Base-by-base conservation (phyloP, 2,113 vertebrate species). In the Halcyon malimbica region DNA sequence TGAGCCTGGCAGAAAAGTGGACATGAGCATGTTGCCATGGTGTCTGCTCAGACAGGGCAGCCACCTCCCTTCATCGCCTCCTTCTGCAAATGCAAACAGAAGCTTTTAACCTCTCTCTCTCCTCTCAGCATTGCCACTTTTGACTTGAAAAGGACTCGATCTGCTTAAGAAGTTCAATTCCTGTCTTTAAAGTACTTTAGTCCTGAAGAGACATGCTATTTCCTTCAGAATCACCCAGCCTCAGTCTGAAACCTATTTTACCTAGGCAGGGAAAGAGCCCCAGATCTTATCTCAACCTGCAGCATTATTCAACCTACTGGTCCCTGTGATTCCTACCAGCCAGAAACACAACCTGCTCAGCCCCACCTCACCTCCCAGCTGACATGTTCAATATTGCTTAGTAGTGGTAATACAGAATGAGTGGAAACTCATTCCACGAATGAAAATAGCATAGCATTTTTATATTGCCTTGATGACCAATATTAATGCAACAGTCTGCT, bases 401-500 rank as follows among this genome's bases (percentile, higher is more conserved):
- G 81, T 87, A 92, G 89, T 70, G 1, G 87, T 42, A 51, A 71
- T 25, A 56, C 1, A 3, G 83, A 87, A 59, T 89, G 92, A 95
- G 77, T 87, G 77, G 81, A 14, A 85, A 89, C 39, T 91, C 82
- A 79, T 81, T 87, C 91, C 74, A 63, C 77, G 87, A 96, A 94
- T 96, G 94, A 94, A 95, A 91, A 54, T 33, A 90, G 84, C 44
- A 25, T 1, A 82, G 74, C 33, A 25, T 29, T 93, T 65, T 74
- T 50, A 65, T 65, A 80, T 73, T 91, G 92, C 89, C 81, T 94
- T 39, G 81, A 89, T 96, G 83, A 94, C 57, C 91, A 87, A 94
- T 46, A 76, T 15, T 54, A 96, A 89, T 50, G 42, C 57, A 56
- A 62, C 67, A 76, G 69, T 59, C 89, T 91, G 92, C 81, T 76